Conservation (phyloP, 2,888 invertebrate species). For the Baronia brevicornis region DNA sequence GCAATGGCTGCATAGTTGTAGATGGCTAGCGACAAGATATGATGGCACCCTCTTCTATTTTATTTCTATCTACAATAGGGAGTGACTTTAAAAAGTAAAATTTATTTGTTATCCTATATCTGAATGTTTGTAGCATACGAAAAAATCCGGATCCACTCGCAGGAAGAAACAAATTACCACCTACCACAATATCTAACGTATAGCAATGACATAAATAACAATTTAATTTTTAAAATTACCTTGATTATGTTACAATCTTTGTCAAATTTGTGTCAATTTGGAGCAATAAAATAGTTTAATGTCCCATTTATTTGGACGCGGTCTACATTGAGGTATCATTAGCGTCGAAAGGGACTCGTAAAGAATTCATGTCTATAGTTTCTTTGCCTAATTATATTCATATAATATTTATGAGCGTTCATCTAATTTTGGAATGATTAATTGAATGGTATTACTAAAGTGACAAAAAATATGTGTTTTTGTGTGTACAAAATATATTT, state of each 20-base stretch:
- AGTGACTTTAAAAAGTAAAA: too few relatives aligned
- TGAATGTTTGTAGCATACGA: too few relatives aligned
- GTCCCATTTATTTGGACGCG: conserved; percentile 70
- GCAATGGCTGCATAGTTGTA: too few relatives aligned
- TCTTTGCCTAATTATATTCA: conserved; percentile 15
- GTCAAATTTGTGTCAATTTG: conserved; percentile 70
- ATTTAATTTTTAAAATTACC: conserved; percentile 45
- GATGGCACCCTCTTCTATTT: too few relatives aligned
- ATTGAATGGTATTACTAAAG: neutral
- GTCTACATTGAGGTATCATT: conserved; percentile 54
- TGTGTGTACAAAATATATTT: too few relatives aligned
- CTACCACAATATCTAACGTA: too few relatives aligned
- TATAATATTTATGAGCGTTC: conserved; percentile 3
- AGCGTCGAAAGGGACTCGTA: conserved; percentile 36
- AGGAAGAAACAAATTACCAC: too few relatives aligned
- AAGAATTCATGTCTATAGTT: conserved; percentile 21
- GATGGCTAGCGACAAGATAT: too few relatives aligned
- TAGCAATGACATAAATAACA: conserved; percentile 25
- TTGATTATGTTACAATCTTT: conserved; percentile 61
- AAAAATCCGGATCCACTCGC: conserved; percentile 10
- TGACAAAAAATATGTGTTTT: too few relatives aligned
- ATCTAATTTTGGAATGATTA: conserved; percentile 5
- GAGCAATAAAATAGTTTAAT: conserved; percentile 72
- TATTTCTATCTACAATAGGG: too few relatives aligned
- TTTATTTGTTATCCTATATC: too few relatives aligned